Conservation (phyloP, 2,113 vertebrate genomes). For the Marmota monax region DNA sequence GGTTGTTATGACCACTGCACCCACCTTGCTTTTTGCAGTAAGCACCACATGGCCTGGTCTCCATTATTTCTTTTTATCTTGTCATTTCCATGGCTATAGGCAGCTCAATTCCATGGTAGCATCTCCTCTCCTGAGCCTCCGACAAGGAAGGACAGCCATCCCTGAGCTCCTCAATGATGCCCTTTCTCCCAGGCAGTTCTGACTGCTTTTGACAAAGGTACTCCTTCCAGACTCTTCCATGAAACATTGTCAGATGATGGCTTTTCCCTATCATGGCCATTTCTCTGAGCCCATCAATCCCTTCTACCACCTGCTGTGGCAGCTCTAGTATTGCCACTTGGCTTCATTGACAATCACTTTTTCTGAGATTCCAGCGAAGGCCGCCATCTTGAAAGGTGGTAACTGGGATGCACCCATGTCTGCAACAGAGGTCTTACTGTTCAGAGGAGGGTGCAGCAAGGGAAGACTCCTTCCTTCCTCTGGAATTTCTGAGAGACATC, state of each 20-base stretch:
- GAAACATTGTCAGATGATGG: neutral
- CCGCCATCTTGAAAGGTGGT: neutral
- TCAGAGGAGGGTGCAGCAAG: no score
- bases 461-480: no score
- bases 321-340: no score
- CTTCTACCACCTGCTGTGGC: neutral
- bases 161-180: neutral
- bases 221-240: neutral
- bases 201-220: neutral
- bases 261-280: no score
- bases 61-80: no score
- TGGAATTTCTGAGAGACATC: neutral
- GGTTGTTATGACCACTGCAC: neutral
- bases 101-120: neutral
- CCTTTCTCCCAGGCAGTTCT: neutral
- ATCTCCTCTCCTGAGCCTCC: neutral
- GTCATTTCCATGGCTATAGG: neutral
- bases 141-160: neutral
- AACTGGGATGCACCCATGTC: accelerated
- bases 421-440: accelerated
- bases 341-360: neutral
- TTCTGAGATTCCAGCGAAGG: neutral
- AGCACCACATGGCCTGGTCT: neutral
- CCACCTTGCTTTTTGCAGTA: neutral
- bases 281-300: neutral